Conservation (phyloP, 2,113 vertebrate genomes). For the Calidris pygmaea region DNA sequence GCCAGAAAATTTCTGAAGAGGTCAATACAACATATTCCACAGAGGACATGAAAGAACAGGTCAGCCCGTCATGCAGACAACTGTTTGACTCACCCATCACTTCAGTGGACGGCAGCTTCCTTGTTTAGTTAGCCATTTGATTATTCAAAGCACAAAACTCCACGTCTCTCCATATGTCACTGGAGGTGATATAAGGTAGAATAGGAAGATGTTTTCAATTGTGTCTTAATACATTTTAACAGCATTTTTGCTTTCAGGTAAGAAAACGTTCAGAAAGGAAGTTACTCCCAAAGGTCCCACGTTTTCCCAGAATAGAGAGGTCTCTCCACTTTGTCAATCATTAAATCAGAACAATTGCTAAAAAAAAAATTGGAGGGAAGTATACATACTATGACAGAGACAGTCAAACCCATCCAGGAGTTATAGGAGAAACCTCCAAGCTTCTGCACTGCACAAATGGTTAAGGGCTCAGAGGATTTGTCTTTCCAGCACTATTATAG, state of each 20-base stretch:
- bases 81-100: not conserved
- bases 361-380: not conserved
- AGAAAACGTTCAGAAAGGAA: not conserved
- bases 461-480: not conserved
- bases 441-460: not conserved
- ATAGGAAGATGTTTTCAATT: not conserved
- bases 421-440: not conserved
- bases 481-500: not conserved
- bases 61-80: not conserved
- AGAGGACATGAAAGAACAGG: not conserved
- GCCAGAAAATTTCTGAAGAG: not conserved
- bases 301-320: not conserved
- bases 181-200: not conserved
- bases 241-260: not conserved
- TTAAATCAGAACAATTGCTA: not conserved
- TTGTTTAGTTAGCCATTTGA: not conserved
- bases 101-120: constrained; percentile 22
- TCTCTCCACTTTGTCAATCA: not conserved
- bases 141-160: not conserved
- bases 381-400: not conserved
- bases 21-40: not conserved
- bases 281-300: not conserved
- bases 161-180: not conserved
- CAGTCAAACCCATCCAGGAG: not conserved
- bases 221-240: not conserved